Evolutionary conservation across 1,140 invertebrate genomes (phyloP).

Genomic region (Lepidurus couesii): DNA sequence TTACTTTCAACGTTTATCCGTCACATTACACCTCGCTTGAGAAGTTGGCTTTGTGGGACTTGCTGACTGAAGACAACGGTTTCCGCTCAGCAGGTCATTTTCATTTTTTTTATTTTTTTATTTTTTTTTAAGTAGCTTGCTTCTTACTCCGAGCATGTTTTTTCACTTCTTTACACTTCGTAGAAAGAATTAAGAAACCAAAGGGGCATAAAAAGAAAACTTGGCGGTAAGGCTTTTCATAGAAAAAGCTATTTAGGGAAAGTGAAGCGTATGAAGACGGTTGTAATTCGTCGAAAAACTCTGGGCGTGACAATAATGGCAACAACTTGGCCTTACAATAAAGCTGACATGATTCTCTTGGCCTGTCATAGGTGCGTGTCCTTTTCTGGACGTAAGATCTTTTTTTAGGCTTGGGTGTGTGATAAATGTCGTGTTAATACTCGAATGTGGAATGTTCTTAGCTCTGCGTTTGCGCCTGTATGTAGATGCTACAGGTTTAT

Average conservation of each 20-base stretch:
- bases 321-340: neutral
- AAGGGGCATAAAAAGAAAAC: neutral
- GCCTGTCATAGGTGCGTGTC: neutral
- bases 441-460: neutral
- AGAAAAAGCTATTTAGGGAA: too few species aligned
- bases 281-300: neutral
- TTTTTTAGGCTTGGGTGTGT: conserved; percentile 11
- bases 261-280: too few species aligned
- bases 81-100: neutral
- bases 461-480: neutral
- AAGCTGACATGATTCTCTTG: neutral
- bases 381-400: neutral
- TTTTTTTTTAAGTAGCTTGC: too few species aligned
- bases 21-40: conserved; percentile 21
- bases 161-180: neutral
- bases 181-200: neutral
- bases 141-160: neutral
- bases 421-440: neutral
- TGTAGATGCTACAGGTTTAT: neutral
- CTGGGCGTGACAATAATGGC: neutral
- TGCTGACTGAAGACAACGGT: neutral
- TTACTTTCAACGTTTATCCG: neutral
- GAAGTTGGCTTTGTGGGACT: neutral
- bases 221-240: neutral
- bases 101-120: neutral